phyloP scores from a whole-genome alignment of 2,797 vertebrate species.

The Poeciliopsis paucimaculata region DNA sequence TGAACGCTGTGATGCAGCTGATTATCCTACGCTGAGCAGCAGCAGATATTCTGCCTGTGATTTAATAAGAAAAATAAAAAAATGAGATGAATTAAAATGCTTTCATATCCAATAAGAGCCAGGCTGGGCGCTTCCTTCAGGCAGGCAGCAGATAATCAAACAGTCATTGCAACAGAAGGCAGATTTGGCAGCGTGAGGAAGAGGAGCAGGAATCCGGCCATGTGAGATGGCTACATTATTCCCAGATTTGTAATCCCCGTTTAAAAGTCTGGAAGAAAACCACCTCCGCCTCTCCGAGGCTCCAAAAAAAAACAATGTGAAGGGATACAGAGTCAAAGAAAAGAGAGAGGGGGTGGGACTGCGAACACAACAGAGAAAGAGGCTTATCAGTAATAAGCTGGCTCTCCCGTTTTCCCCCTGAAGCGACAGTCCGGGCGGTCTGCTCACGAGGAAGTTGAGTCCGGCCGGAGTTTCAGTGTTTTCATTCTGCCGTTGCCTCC shows the following conservation, averaged over 20 bases:
- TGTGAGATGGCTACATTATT: conserved; percentile 59
- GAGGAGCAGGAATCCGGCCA: conserved; percentile 21
- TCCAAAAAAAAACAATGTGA: conserved; percentile 63
- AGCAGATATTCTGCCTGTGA: conserved; percentile 25
- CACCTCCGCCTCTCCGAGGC: conserved; percentile 19
- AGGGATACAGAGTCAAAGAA: conserved; percentile 63
- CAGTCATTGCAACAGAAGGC: conserved; percentile 9
- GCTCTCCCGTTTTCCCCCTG: conserved; percentile 31
- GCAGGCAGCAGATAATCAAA: conserved; percentile 12
- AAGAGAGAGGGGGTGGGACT: conserved; percentile 50
- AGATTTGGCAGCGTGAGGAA: conserved; percentile 16
- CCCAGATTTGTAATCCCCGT: conserved; percentile 68
- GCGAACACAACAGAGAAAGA: conserved; percentile 58
- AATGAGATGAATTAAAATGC: background rate
- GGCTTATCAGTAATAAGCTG: conserved; percentile 74
- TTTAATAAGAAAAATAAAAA: conserved; percentile 5
- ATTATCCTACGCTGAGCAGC: conserved; percentile 55
- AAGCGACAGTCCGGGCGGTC: conserved; percentile 43
- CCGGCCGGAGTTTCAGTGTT: conserved; percentile 16
- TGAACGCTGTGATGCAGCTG: conserved; percentile 34
- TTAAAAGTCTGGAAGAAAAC: conserved; percentile 53
- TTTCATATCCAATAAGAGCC: conserved; percentile 16
- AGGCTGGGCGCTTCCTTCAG: conserved; percentile 23
- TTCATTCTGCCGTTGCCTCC: conserved; percentile 30
- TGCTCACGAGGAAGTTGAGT: conserved; percentile 59